Percentiles rank a stretch among this genome's conserved stretches.
These are phyloP conservation scores for Silurus lanzhouensis DNA, from an alignment of 2,797 vertebrate species.

Conservation along the genomic window DNA sequence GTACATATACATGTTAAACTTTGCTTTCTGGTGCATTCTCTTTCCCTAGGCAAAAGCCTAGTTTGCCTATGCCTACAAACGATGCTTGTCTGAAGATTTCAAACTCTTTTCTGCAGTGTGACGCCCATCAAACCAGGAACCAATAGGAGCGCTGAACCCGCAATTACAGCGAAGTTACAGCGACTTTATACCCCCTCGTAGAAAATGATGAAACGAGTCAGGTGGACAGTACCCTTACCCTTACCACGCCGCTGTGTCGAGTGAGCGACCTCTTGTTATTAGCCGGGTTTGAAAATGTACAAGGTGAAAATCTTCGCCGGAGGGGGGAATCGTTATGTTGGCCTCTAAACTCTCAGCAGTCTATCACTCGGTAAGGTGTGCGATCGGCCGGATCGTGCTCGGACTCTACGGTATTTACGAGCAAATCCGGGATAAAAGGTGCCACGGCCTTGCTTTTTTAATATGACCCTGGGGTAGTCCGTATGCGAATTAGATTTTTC, in stretches of 20 bases:
- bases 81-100: no score
- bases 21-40: no score
- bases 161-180: no score
- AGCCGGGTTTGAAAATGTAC: background rate
- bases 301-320: background rate
- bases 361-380: conserved; percentile 1
- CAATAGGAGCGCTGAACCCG: no score
- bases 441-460: background rate
- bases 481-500: background rate
- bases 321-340: background rate
- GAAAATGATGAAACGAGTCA: no score
- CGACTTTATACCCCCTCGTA: no score
- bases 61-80: no score
- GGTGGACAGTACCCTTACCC: no score
- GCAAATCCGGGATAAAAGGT: background rate
- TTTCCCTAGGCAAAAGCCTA: no score
- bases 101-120: no score
- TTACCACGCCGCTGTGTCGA: background rate
- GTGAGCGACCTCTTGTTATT: background rate
- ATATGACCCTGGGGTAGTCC: background rate
- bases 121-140: no score
- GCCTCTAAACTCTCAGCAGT: conserved; percentile 6
- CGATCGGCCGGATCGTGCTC: background rate
- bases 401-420: background rate
- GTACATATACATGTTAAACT: no score